Conservation (phyloP, 2,113 vertebrate genomes). For the Forbesichthys papilliferus region DNA sequence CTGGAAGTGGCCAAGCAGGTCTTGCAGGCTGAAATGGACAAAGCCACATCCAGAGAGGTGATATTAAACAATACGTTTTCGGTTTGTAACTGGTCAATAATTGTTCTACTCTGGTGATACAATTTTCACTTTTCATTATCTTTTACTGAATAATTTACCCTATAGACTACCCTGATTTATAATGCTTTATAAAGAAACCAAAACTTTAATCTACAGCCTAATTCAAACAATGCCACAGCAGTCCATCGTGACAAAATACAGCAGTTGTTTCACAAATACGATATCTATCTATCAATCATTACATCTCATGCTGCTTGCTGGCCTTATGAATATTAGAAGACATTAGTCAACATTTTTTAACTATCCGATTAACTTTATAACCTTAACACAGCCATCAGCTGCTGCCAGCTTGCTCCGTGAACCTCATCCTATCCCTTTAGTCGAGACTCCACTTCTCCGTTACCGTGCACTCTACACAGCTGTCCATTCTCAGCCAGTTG, state of each 20-base stretch:
- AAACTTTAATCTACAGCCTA: no score
- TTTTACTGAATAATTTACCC: no score
- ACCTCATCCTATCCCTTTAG: slow-evolving; percentile 35
- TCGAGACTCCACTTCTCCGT: slow-evolving; percentile 43
- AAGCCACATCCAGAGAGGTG: slow-evolving; percentile 82
- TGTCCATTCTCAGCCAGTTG: slow-evolving; percentile 61
- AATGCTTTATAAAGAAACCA: no score
- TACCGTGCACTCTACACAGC: slow-evolving; percentile 42
- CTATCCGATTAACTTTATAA: background rate
- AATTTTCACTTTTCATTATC: no score
- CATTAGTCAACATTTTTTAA: background rate
- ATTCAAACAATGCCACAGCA: no score
- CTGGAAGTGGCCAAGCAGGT: slow-evolving; percentile 92
- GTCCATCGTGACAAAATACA: no score
- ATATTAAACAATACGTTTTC: background rate
- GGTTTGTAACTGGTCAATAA: background rate
- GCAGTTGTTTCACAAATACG: no score
- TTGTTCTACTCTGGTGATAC: background rate
- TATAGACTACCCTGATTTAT: no score
- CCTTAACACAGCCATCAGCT: slow-evolving; percentile 20
- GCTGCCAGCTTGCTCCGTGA: slow-evolving; percentile 6
- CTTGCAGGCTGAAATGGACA: slow-evolving; percentile 90
- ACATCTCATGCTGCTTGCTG: no score
- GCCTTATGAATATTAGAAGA: no score
- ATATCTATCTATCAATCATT: no score